Base-by-base conservation (phyloP, 92 coral and sea anemone genomes). In the Parazoanthus darwini region DNA sequence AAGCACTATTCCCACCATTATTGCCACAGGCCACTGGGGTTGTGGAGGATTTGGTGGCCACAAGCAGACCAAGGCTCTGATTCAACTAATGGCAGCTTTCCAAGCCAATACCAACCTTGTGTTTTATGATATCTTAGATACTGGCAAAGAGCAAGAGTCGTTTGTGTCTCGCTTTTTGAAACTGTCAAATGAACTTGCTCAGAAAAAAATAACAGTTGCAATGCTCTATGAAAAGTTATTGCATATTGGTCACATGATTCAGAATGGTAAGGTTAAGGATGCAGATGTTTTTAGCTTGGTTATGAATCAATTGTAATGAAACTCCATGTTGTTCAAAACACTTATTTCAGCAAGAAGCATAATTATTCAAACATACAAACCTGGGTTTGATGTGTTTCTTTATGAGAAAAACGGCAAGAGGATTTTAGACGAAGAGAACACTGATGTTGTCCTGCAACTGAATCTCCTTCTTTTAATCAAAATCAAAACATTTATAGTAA, bases 21-120 rank as follows among this genome's bases (percentile, higher is more conserved):
- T 85, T 67, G 88, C 88, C 25, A 85, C 88, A 37, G 88, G 88
- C 26, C 88, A 85, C 70, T 85, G 88, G 88, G 88, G 88, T 5
- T 85, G 88, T 70, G 88, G 88, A 18, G 78, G 81, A 25, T 85
- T 85, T 37, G 88, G 88, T 25, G 88, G 88, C 8, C 74, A 85
- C 81, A 85, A 36, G 22, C 58, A 85, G 42, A 36, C 76, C 10
- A 85, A 85, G 65, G 78, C 88, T 2, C 33, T 85, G 35, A 85
- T 85, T 8, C 88, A 85, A 59, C 88, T 85, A 29, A 85, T 85
- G 88, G 78, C 88, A 72, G 88, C 88, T 13, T 85, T 81, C 14
- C 43, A 67, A 35, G 63, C 81, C 63, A 85, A 85, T 9, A n/a
- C 77, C 29, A 37, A 42, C 56, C 88, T 85, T 15, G 67, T 48